Evolutionary conservation across 2,797 vertebrate genomes (phyloP).

Genomic region (Gymnodraco acuticeps): DNA sequence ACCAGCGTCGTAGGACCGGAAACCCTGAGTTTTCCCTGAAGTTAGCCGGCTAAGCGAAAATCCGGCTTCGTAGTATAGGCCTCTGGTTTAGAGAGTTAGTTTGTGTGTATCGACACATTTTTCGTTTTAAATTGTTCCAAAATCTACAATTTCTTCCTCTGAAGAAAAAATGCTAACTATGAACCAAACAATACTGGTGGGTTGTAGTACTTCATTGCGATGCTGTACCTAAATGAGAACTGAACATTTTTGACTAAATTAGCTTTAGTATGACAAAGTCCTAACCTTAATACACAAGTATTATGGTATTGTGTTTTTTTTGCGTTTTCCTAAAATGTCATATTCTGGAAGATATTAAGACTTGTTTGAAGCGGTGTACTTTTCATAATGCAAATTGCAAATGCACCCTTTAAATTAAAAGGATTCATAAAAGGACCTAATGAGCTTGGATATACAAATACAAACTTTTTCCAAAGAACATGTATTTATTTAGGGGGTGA

Average conservation of each 20-base stretch:
- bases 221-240: neutral
- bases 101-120: too few relatives aligned
- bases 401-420: neutral
- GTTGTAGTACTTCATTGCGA: neutral
- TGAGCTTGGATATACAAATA: neutral
- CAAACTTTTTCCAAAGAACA: neutral
- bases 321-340: neutral
- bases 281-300: neutral
- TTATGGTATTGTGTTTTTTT: neutral
- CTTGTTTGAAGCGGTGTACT: accelerated
- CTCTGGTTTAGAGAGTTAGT: too few relatives aligned
- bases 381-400: neutral
- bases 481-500: neutral
- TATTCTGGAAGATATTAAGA: neutral
- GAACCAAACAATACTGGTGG: neutral
- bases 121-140: neutral
- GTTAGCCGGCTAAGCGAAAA: too few relatives aligned
- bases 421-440: neutral
- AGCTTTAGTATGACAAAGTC: neutral
- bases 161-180: neutral
- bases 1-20: too few relatives aligned
- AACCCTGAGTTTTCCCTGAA: too few relatives aligned
- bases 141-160: neutral
- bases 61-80: too few relatives aligned
- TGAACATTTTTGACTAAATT: neutral